phyloP scores from a whole-genome alignment of 1,140 invertebrate species.

The Drosophila azteca region DNA sequence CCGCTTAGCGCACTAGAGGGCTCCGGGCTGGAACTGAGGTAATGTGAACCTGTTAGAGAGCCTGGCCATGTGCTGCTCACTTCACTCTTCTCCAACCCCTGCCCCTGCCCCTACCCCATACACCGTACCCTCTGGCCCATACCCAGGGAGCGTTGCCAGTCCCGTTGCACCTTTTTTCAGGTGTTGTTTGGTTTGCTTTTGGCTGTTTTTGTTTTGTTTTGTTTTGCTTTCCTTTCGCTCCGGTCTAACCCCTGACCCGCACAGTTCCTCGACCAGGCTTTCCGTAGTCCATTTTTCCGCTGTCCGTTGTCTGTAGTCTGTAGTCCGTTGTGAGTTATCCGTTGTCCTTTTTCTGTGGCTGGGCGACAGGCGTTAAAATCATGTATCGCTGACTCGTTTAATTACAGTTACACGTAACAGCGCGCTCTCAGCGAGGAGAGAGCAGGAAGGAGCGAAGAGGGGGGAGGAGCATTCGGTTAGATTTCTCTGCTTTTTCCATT shows the following conservation, averaged over 20 bases:
- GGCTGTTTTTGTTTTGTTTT: slow-evolving; percentile 18
- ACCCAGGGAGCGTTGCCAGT: background rate
- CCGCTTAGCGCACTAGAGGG: slow-evolving; percentile 61
- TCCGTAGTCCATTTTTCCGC: background rate
- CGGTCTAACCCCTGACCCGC: no score
- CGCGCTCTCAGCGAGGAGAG: slow-evolving; percentile 20
- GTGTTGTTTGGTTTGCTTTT: slow-evolving; percentile 31
- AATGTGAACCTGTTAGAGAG: slow-evolving; percentile 66
- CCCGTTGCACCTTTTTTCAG: slow-evolving; percentile 22
- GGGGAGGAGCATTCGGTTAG: background rate
- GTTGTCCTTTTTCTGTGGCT: slow-evolving; percentile 40
- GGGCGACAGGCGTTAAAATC: slow-evolving; percentile 77
- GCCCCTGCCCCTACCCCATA: background rate
- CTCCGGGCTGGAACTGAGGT: slow-evolving; percentile 23
- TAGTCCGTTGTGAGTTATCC: no score
- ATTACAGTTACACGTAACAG: slow-evolving; percentile 77
- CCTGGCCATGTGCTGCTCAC: slow-evolving; percentile 18
- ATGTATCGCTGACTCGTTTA: slow-evolving; percentile 80
- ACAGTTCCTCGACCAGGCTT: background rate
- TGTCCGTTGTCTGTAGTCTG: background rate
- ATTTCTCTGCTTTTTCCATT: background rate
- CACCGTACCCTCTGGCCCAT: background rate
- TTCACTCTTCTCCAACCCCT: no score
- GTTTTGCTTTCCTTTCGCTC: slow-evolving; percentile 39
- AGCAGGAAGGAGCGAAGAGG: background rate